Base-by-base conservation (phyloP, 2,113 vertebrate genomes). In the Zosterops pallidus region DNA sequence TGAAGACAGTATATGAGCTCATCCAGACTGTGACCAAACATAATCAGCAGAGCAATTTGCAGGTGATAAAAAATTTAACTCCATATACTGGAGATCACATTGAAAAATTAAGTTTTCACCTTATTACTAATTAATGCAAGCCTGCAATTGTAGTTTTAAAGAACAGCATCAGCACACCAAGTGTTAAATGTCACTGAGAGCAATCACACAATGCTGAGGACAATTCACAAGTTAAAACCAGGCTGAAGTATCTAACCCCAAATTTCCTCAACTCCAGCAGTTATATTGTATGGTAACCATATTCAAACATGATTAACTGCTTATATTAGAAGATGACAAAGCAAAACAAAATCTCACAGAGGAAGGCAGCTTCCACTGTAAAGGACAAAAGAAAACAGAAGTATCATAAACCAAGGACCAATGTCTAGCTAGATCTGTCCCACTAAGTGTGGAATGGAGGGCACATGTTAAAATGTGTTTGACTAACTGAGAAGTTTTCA, bases 251-350 rank as follows among this genome's bases (percentile, higher is more conserved):
- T 15, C 33, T 53, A 41, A 67, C 33, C 14, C 1, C 24, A 67
- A 35, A 35, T 37, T 56, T 69, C 53, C 53, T 75, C 8, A 76
- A 65, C 17, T 79, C 37, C 28, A 93, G 35, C 4, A 64, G 46
- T 31, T 42, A 14, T 7, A 49, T 0, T 33, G 11, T 18, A 80
- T 2, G 0, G 15, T 62, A 72, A 62, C 5, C 21, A 69, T 33
- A 87, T 11, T 29, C 10, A 83, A 83, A 70, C 13, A 72, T 9
- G 9, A 78, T 69, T 60, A 68, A 53, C 15, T 65, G 39, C 41
- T 81, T 39, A 15, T 22, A 33, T 14, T 52, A 81, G 21, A 90
- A 25, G 26, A 81, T 59, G 11, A 44, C 39, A 87, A 92, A 62
- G 29, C 25, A 82, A 76, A 82, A 42, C 20, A 72, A 74, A 84